Evolutionary conservation across 2,888 invertebrate species (phyloP).

Genomic region (Orgyia antiqua): DNA sequence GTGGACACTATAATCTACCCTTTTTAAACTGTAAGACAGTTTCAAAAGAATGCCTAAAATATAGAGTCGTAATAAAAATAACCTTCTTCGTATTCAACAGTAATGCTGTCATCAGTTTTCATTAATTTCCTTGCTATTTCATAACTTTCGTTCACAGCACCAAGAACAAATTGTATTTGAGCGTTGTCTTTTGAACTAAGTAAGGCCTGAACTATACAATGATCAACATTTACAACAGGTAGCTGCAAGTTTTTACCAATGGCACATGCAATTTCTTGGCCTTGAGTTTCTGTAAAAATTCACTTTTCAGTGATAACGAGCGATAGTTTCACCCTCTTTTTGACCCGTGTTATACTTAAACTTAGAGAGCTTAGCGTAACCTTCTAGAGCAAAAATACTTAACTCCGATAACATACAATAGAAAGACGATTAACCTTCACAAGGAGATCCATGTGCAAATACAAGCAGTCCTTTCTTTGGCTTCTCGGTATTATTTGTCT

Average conservation of each 20-base stretch:
- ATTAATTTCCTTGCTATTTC: constrained; percentile 27
- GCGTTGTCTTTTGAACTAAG: constrained; percentile 41
- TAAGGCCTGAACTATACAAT: constrained; percentile 62
- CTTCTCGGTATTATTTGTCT: constrained; percentile 30
- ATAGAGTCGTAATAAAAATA: constrained; percentile 1
- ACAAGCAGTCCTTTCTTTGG: constrained; percentile 53
- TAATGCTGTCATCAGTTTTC: constrained; percentile 22
- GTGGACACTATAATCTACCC: no score
- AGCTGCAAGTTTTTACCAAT: constrained; percentile 59
- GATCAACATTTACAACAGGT: constrained; percentile 70
- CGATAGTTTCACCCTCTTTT: no score
- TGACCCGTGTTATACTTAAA: no score
- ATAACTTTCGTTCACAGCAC: constrained; percentile 50
- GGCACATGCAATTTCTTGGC: constrained; percentile 61
- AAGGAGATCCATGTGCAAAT: constrained; percentile 61
- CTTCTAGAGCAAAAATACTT: no score
- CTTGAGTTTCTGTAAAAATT: constrained; percentile 45
- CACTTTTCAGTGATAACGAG: no score
- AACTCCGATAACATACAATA: no score
- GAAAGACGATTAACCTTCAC: constrained; percentile 62
- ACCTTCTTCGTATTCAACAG: constrained; percentile 41
- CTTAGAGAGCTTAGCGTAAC: no score
- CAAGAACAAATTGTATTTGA: constrained; percentile 38
- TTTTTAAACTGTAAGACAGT: no score
- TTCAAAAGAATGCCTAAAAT: no score